phyloP scores from a whole-genome alignment of 2,888 invertebrate genomes.

The Clepsis dumicolana region DNA sequence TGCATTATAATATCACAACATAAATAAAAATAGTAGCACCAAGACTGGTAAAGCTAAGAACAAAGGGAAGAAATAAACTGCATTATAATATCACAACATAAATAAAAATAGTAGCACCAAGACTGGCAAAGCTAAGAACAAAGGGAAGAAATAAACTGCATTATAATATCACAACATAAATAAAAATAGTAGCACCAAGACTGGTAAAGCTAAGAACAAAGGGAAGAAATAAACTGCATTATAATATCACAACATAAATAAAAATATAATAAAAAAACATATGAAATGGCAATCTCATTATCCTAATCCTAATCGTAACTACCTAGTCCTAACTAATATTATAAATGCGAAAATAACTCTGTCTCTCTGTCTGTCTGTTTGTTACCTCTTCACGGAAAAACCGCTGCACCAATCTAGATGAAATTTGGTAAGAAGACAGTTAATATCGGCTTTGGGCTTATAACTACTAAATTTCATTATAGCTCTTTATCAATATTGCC shows the following conservation, averaged over 20 bases:
- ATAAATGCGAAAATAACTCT: too few relatives aligned
- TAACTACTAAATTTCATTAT: too few relatives aligned
- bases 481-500: too few relatives aligned
- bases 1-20: background rate
- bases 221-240: slow-evolving; percentile 42
- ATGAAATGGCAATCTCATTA: background rate
- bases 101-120: slow-evolving; percentile 50
- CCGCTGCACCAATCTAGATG: too few relatives aligned
- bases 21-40: slow-evolving; percentile 50
- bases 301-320: background rate
- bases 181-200: slow-evolving; percentile 48
- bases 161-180: slow-evolving; percentile 43
- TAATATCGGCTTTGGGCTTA: too few relatives aligned
- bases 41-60: slow-evolving; percentile 47
- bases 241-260: background rate
- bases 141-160: slow-evolving; percentile 44
- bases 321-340: too few relatives aligned
- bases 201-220: slow-evolving; percentile 50
- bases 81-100: slow-evolving; percentile 11
- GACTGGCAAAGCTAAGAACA: slow-evolving; percentile 49
- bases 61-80: slow-evolving; percentile 47
- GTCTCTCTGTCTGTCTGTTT: too few relatives aligned
- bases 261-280: background rate
- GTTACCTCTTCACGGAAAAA: too few relatives aligned
- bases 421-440: too few relatives aligned